Evolutionary conservation across 1,140 invertebrate species (phyloP), one percentile per base, ranked within the genome.

Genomic region (Neodiprion fabricii): DNA sequence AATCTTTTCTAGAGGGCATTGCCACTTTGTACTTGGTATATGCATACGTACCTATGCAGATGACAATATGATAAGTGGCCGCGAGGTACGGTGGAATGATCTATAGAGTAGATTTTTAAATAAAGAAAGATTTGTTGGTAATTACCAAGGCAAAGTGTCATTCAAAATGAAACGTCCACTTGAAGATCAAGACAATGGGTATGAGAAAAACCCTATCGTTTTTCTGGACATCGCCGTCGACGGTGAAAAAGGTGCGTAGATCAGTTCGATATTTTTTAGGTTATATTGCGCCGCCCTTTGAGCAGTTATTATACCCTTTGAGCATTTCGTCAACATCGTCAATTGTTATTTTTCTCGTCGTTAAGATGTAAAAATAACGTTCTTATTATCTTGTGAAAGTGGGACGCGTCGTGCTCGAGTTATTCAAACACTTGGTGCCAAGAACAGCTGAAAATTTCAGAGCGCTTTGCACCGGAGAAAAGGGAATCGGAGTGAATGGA

Each of bases 391-490:
- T 78, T 80, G 79, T 89, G 88, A 14, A 79, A 93, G 95, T 92
- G 82, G 96, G 96, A 12, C 89, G 96, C 80, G 90, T 97, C 61
- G 88, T 96, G 14, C 94, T 97, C 81, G 92, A 96, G 90, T 89
- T 97, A 67, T 92, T 93, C 79, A 94, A 93, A 82, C 92, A 99
- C 91, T 89, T 95, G 76, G 96, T 96, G 21, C 98, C 98, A 50
- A 94, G 92, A 86, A 98, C 97, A 71, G 94, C 93, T 68, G 95
- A 97, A 88, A 99, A 99, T 89, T 98, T 99, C 87, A 90, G 95
- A 80, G 92, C 92, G 5, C 83, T 99, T 2, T 98, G 96, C 83
- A 97, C 96, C 0, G 96, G 96, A 17, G 95, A 96, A 86, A 93
- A 91, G 78, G 95, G 95, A 14, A 87, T 91, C 67, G 94, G 94